Evolutionary conservation across 2,797 vertebrate genomes (phyloP), one percentile per base, ranked within the genome.

Genomic region (Arnoldichthys spilopterus): DNA sequence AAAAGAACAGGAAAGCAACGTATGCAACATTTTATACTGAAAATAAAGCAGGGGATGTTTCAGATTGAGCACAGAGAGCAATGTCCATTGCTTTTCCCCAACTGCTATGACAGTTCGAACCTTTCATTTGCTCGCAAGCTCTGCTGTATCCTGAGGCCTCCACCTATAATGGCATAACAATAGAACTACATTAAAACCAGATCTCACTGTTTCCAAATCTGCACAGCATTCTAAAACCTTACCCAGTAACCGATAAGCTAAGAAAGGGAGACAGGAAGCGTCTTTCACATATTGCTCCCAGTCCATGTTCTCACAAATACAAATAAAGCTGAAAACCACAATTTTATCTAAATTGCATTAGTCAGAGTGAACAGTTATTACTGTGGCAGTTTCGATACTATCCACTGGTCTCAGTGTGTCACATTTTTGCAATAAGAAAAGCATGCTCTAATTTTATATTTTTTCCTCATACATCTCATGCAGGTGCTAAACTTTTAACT

Each of bases 321-420:
- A 34, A 59, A 64, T 49, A 47, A 64, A 56, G 11, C 34, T 58
- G 28, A 76, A 81, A 13, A 59, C 67, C 34, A 54, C n/a, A 64
- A 66, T 34, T 32, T 49, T 16, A 26, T 4, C 9, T 22, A 0
- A 51, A 22, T 49, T 34, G 22, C n/a, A 54, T 5, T 51, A 47
- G 58, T 37, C 73, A 72, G 51, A 59, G 8, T 16, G 13, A 59
- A 30, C 56, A 59, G 11, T 58, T 2, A 26, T 9, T 16, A 24
- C 11, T 15, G 26, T 59, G 26, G 11, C 26, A 24, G 24, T 6
- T 11, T 56, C 4, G 24, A 9, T 58, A 5, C 22, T 12, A 58
- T 26, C 54, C 24, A 24, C 22, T 22, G 22, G 53, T 56, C 53
- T 56, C 53, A 56, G 7, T 37, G 34, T 37, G 34, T 7, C 34